Base-by-base conservation (phyloP, 2,797 vertebrate species). In the Neostethus bicornis region DNA sequence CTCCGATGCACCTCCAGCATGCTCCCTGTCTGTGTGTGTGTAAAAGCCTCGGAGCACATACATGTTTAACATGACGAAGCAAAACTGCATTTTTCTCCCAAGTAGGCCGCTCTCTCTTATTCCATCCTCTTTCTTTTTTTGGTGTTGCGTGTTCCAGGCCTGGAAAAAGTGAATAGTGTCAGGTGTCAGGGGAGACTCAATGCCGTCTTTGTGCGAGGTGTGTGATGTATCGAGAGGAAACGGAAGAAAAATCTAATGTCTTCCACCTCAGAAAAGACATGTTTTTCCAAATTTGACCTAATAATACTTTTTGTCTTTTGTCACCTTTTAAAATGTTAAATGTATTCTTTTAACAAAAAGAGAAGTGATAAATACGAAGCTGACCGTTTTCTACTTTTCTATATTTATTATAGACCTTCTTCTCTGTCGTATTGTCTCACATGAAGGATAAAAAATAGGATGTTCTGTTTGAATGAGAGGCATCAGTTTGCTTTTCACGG, bases 101-200 rank as follows among this genome's bases (percentile, higher is more conserved):
- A 90, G 82, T 89, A 86, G 87, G 86, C 75, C 87, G 84, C 80
- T 84, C 73, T 85, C 57, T 65, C 57, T 67, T 25, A 12, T 61
- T 60, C 77, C 46, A 52, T 58, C 74, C 69, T 62, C 66, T 61
- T 66, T 61, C 52, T 20, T 54, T 48, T 67, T 52, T 19, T 64
- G 75, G 65, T 69, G 73, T 78, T 75, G 68, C 75, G 74, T 79
- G 70, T 71, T 86, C 67, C 71, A 70, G 74, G 75, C 58, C 79
- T 85, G 81, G 75, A 73, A 84, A 83, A 76, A 71, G 70, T 89
- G 85, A 90, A 86, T 85, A 84, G 89, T 89, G 83, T 92, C 90
- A 74, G 89, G 87, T 92, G 86, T 90, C 89, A 11, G 41, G 85
- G 74, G 77, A 81, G 73, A 57, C 76, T 91, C 81, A 87, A 88